phyloP scores from a whole-genome alignment of 2,797 vertebrate genomes.

The Melanotaenia nigrans region DNA sequence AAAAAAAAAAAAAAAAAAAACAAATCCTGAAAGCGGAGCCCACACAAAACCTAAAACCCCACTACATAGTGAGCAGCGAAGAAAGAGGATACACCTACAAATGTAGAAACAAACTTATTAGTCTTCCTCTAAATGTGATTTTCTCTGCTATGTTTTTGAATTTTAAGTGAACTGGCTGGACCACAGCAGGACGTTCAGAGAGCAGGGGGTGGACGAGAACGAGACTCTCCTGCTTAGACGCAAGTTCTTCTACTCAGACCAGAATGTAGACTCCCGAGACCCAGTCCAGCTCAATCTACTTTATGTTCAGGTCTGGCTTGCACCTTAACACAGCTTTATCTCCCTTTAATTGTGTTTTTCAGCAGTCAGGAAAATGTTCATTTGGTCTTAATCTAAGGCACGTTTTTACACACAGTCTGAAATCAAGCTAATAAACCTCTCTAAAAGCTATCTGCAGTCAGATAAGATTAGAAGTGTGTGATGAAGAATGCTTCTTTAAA shows the following conservation, averaged over 20 bases:
- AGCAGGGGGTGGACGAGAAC: conserved; percentile 96
- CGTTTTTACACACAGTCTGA: background rate
- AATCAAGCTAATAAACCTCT: background rate
- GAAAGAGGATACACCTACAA: background rate
- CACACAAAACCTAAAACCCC: background rate
- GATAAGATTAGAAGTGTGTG: background rate
- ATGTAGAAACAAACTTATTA: background rate
- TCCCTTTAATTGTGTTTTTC: background rate
- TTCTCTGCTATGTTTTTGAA: conserved; percentile 10
- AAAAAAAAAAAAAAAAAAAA: too few species aligned
- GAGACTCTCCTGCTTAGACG: conserved; percentile 92
- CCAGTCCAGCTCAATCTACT: conserved; percentile 98
- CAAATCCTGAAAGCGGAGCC: background rate
- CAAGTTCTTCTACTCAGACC: conserved; percentile 99
- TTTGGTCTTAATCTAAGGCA: background rate
- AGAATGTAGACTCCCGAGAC: conserved; percentile 98
- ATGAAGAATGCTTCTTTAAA: background rate
- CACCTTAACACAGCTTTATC: background rate
- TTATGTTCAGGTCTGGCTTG: conserved; percentile 68
- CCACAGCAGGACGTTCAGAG: conserved; percentile 97
- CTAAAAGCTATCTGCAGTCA: background rate
- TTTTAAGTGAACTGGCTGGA: conserved; percentile 96
- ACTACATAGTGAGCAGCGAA: background rate
- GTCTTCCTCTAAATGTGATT: background rate
- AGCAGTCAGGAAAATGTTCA: background rate